Conservation (phyloP, 2,113 vertebrate species). For the Odontophorus gujanensis region DNA sequence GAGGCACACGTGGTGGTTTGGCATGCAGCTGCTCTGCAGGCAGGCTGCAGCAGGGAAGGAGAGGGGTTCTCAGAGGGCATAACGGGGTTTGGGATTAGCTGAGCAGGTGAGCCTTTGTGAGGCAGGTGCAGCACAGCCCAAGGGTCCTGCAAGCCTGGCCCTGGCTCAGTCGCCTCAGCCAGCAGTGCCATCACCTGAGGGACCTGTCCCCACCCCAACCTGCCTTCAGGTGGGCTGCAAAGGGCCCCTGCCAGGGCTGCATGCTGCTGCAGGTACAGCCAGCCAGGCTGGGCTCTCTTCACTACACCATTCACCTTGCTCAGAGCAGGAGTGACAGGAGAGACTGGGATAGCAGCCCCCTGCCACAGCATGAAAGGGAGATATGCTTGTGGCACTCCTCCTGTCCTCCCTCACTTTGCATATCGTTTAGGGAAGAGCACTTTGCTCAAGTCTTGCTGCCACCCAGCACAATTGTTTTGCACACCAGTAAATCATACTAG, state of each 20-base stretch:
- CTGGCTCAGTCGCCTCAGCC: background rate
- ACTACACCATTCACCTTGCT: rapidly evolving
- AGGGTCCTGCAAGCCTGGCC: background rate
- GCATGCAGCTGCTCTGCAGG: background rate
- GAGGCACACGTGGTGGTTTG: background rate
- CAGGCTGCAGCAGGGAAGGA: background rate
- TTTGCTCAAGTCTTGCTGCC: background rate
- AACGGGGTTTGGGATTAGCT: background rate
- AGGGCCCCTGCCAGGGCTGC: background rate
- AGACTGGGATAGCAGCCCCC: background rate
- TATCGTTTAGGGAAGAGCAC: rapidly evolving
- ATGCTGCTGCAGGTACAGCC: rapidly evolving
- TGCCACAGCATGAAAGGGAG: rapidly evolving
- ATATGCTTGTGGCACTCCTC: rapidly evolving
- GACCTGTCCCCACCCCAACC: rapidly evolving
- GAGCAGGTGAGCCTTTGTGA: background rate
- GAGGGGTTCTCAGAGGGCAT: background rate
- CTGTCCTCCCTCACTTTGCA: background rate
- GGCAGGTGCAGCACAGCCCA: background rate
- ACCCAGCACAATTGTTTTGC: background rate
- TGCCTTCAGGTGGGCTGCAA: background rate
- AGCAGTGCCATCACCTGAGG: background rate
- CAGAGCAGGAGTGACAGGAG: background rate
- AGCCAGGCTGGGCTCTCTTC: background rate
- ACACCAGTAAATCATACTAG: constrained; percentile 18